These are phyloP conservation scores for Escarpia spicata DNA, from an alignment of 2,888 invertebrate species.

Conservation along the genomic window DNA sequence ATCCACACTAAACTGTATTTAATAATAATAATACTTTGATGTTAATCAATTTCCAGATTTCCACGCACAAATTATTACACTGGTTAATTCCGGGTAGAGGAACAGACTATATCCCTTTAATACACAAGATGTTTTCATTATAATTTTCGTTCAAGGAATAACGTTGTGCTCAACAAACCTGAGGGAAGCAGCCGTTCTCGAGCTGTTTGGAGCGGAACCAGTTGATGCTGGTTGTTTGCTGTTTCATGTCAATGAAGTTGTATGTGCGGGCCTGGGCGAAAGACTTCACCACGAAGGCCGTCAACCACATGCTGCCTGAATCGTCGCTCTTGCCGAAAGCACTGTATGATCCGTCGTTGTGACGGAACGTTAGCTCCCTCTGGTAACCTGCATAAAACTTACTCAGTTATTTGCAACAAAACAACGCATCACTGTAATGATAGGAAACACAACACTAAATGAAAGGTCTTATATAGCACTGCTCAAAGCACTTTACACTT, in stretches of 20 bases:
- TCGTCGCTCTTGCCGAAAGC: constrained; percentile 47
- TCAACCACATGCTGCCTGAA: constrained; percentile 69
- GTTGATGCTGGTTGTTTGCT: constrained; percentile 46
- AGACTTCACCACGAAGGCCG: constrained; percentile 80
- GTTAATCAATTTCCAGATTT: no score
- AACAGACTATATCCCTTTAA: background rate
- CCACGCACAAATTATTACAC: no score
- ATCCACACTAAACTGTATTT: no score
- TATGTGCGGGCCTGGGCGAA: constrained; percentile 71
- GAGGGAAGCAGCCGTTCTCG: constrained; percentile 81
- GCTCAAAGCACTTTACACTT: no score
- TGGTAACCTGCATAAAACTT: background rate
- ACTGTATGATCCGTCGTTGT: constrained; percentile 17
- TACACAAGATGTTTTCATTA: background rate
- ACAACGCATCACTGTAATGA: background rate
- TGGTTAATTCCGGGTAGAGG: no score
- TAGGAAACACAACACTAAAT: background rate
- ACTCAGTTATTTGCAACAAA: background rate
- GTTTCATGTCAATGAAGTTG: constrained; percentile 71
- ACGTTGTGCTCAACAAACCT: constrained; percentile 22
- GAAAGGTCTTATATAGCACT: background rate
- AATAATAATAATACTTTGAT: no score
- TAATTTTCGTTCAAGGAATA: background rate
- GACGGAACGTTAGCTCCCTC: constrained; percentile 8
- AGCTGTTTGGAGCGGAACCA: constrained; percentile 70